Base-by-base conservation (phyloP, 2,888 invertebrate species). In the Dendrolimus houi region DNA sequence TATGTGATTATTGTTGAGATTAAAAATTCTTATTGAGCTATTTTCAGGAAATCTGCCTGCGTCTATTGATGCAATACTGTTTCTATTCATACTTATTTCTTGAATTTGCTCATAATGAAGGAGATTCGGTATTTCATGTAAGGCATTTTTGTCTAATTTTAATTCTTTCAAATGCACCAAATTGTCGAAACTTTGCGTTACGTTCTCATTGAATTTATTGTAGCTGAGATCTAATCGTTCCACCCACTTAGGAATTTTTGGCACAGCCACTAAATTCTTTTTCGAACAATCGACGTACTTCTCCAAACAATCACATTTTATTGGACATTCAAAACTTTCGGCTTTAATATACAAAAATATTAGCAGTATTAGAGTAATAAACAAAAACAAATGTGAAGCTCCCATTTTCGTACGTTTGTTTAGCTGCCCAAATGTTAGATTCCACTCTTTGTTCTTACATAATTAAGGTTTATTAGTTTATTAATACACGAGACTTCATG, bases 181-280 rank as follows among this genome's bases (percentile, higher is more conserved):
- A 62, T 81, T 77, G 59, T 83, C 79, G 58, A 90, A 85, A 64
- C 74, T 78, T 59, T 80, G 75, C 57, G 79, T 82, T 61, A 79
- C 77, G 70, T 81, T 81, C 73, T 85, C 86, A 70, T 75, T 83
- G 70, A 91, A 77, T 77, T 79, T 85, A 74, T 90, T 91, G 70
- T 78, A 78, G 70, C 88, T 87, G 70, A 91, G 79, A 94, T 93
- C 96, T 94, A 96, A 92, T 76, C 92, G 92, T 87, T 93, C 92
- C 80, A 94, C 94, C 95, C 96, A 96, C 85, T 90, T 89, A 60
- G 96, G 96, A 79, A 96, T 91, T 85, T 93, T 90, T 66, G 96
- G 96, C 80, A 96, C 92, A 71, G 92, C 90, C 66, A 91, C 91
- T 74, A 96, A 92, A 81, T 93, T 94, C 77, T 92, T 92, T 74